phyloP scores from a whole-genome alignment of 1,140 invertebrate species.

The Rhagoletis zephyria region DNA sequence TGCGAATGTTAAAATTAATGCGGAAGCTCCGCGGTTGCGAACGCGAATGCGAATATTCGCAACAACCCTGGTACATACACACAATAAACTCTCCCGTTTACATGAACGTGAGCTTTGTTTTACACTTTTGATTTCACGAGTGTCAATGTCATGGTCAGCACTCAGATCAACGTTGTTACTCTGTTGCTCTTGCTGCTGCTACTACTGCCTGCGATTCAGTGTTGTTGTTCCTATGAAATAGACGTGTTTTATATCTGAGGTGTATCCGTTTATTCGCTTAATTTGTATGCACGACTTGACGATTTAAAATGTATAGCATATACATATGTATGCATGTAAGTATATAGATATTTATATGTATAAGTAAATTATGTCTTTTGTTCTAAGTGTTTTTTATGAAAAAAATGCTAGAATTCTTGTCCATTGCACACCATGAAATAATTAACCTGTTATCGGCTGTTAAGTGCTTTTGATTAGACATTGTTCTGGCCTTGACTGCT shows the following conservation, averaged over 20 bases:
- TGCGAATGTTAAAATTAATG: too few relatives aligned
- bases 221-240: background rate
- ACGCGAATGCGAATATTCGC: too few relatives aligned
- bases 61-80: background rate
- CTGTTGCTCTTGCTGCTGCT: background rate
- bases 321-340: background rate
- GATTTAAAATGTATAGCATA: background rate
- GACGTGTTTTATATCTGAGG: constrained; percentile 5
- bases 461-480: background rate
- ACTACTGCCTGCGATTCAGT: background rate
- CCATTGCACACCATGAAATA: background rate
- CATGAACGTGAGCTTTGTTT: constrained; percentile 1
- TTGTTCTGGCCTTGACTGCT: background rate
- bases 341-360: background rate
- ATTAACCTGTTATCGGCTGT: background rate
- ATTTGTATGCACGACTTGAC: constrained; percentile 32
- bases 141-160: constrained; percentile 46
- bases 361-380: background rate
- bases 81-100: background rate
- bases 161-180: background rate
- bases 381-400: background rate
- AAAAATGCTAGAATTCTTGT: background rate
- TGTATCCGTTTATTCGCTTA: background rate
- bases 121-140: constrained; percentile 37
- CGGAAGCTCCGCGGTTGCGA: too few relatives aligned